These are phyloP conservation scores for Drosophila recens DNA, from an alignment of 2,888 invertebrate species.

Conservation along the genomic window DNA sequence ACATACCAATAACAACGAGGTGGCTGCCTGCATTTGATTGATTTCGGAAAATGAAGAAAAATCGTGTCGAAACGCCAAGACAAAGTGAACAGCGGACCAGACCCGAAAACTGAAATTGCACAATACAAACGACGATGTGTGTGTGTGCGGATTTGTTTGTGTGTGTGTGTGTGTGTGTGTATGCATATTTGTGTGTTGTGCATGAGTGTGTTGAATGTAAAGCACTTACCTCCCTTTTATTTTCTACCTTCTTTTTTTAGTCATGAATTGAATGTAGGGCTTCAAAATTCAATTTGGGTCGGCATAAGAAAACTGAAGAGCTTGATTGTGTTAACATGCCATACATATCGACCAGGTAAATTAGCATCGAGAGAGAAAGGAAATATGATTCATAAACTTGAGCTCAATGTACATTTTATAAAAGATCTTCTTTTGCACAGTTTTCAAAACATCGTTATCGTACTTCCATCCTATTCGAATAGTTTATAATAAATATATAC, in stretches of 20 bases:
- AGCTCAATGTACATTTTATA: not conserved
- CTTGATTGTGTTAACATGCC: conserved; percentile 19
- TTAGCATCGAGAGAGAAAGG: conserved; percentile 4
- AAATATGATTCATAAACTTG: not conserved
- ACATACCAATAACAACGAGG: conserved; percentile 36
- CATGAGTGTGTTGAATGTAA: conserved; percentile 45
- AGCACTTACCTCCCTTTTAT: conserved; percentile 64
- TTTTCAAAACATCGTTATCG: not conserved
- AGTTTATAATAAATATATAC: not conserved
- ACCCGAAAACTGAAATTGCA: conserved; percentile 69
- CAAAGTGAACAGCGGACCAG: conserved; percentile 67
- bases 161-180: conserved; percentile 10
- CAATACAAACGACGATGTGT: conserved; percentile 46
- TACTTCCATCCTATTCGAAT: not conserved
- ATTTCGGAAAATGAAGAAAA: conserved; percentile 79
- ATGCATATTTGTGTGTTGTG: conserved; percentile 18
- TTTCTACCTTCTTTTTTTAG: conserved; percentile 20
- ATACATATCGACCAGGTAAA: conserved; percentile 24
- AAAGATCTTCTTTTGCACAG: no score
- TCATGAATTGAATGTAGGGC: conserved; percentile 49
- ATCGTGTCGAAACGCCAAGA: conserved; percentile 79
- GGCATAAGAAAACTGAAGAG: conserved; percentile 33
- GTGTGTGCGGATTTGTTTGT: not conserved
- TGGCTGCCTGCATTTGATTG: conserved; percentile 75
- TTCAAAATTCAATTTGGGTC: conserved; percentile 55